Evolutionary conservation across 2,797 vertebrate species (phyloP).

Genomic region (Coreius guichenoti): DNA sequence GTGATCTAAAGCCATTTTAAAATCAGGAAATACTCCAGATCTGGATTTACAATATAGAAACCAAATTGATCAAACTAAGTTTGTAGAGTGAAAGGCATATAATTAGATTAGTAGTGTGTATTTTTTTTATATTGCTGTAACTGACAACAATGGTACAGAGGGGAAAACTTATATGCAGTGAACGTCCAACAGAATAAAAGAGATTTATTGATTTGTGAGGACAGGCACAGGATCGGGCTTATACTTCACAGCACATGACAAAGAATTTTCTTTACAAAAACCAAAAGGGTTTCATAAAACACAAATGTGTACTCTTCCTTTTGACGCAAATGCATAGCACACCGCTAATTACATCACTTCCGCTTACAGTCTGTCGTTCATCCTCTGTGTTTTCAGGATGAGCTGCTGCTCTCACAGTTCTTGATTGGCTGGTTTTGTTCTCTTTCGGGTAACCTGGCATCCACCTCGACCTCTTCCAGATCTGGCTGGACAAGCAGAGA

Average conservation of each 20-base stretch:
- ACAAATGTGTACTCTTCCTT: slow-evolving; percentile 49
- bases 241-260: slow-evolving; percentile 69
- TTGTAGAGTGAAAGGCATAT: neutral
- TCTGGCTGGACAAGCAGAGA: slow-evolving; percentile 76
- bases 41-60: neutral
- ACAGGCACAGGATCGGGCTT: slow-evolving; percentile 56
- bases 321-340: slow-evolving; percentile 62
- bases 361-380: slow-evolving; percentile 46
- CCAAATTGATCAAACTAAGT: neutral
- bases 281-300: slow-evolving; percentile 51
- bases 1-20: neutral
- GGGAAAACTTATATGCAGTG: slow-evolving; percentile 9
- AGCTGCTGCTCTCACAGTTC: slow-evolving; percentile 78
- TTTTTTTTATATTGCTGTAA: neutral
- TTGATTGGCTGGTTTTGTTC: slow-evolving; percentile 64
- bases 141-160: slow-evolving; percentile 3
- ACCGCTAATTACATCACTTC: neutral
- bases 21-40: neutral
- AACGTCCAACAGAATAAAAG: slow-evolving; percentile 51
- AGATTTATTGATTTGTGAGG: slow-evolving; percentile 67
- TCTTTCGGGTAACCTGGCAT: slow-evolving; percentile 66
- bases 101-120: neutral
- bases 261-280: slow-evolving; percentile 61
- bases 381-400: slow-evolving; percentile 60
- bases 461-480: slow-evolving; percentile 81